phyloP scores from a whole-genome alignment of 2,113 vertebrate genomes.

The Eolophus roseicapilla region DNA sequence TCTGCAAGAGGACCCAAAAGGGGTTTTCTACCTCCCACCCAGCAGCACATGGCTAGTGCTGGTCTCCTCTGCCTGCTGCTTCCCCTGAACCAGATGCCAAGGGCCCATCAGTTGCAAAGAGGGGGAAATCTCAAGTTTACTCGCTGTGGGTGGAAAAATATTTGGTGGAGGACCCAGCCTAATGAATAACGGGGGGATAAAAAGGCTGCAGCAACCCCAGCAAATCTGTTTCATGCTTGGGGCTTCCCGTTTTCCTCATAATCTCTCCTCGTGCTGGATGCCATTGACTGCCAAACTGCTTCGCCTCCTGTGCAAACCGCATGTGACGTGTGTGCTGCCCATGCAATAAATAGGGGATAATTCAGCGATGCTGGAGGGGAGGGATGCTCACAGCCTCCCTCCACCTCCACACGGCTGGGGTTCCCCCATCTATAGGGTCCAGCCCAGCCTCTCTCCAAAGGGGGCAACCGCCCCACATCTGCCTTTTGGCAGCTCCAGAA shows the following conservation, averaged over 20 bases:
- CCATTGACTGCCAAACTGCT: background rate
- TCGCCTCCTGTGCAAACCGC: background rate
- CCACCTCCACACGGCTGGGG: rapidly evolving
- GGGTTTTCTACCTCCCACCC: background rate
- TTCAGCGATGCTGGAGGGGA: rapidly evolving
- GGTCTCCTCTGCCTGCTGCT: background rate
- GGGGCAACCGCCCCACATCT: rapidly evolving
- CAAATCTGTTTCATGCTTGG: background rate
- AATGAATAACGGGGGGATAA: background rate
- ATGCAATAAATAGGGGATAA: background rate
- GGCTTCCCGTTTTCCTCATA: background rate
- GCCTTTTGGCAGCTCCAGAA: background rate
- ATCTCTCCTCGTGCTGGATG: background rate
- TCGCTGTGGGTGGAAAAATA: background rate
- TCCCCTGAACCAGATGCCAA: background rate
- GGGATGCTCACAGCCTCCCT: background rate
- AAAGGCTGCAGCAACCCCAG: background rate
- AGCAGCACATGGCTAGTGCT: background rate
- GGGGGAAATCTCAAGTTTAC: background rate
- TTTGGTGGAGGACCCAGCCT: background rate
- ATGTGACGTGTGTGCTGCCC: background rate
- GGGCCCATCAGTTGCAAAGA: background rate
- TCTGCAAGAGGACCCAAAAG: background rate
- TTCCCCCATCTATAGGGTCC: rapidly evolving
- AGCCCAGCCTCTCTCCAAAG: background rate